These are phyloP conservation scores for Mallotus villosus DNA, from an alignment of 2,797 vertebrate genomes.

Conservation along the genomic window DNA sequence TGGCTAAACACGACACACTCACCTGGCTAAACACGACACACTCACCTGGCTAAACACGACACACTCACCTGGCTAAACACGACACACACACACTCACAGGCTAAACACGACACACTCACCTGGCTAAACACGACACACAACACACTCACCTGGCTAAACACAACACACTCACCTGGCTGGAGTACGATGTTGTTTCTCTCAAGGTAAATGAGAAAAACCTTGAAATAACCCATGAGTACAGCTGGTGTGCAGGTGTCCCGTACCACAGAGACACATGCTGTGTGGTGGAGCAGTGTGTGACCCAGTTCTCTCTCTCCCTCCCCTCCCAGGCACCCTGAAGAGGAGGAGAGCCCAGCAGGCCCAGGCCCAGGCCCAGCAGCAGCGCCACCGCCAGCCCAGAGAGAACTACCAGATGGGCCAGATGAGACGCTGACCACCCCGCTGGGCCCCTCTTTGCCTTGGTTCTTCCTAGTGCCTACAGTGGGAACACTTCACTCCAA, in stretches of 20 bases:
- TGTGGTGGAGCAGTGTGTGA: neutral
- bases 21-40: no score
- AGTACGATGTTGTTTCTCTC: no score
- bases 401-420: constrained; percentile 92
- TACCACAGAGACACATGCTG: no score
- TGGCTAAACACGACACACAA: no score
- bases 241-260: no score
- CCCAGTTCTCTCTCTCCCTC: no score
- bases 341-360: constrained; percentile 81
- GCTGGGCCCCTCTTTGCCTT: constrained; percentile 83
- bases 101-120: neutral
- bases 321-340: constrained; percentile 86
- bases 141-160: neutral
- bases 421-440: constrained; percentile 83
- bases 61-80: neutral
- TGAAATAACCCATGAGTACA: no score
- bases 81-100: no score
- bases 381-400: constrained; percentile 77
- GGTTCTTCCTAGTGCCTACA: constrained; percentile 96
- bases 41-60: no score
- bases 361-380: constrained; percentile 79
- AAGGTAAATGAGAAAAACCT: no score
- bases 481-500: constrained; percentile 95
- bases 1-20: no score
- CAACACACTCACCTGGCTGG: no score